Conservation (phyloP, 2,888 invertebrate genomes). For the Gymnoscelis rufifasciata region DNA sequence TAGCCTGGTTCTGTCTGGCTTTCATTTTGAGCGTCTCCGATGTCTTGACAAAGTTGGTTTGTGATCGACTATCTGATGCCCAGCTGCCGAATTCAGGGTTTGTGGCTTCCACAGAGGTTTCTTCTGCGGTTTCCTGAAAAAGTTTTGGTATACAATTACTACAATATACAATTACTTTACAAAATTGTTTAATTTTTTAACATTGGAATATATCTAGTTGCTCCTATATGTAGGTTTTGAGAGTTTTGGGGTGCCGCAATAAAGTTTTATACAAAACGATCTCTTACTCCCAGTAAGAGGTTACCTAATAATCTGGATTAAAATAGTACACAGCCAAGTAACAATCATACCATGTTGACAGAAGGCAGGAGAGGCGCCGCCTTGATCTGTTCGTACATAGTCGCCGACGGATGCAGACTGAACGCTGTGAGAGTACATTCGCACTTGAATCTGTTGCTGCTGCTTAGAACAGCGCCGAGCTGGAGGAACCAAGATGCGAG, state of each 20-base stretch:
- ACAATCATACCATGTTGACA: conserved; percentile 10
- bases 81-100: conserved; percentile 63
- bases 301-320: no score
- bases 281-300: no score
- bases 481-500: conserved; percentile 81
- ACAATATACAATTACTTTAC: no score
- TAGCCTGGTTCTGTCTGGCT: conserved; percentile 65
- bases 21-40: conserved; percentile 66
- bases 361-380: conserved; percentile 43
- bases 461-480: conserved; percentile 80
- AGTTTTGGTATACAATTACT: no score
- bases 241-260: no score
- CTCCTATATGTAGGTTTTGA: no score
- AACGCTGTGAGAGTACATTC: conserved; percentile 88
- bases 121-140: conserved; percentile 48
- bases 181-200: no score
- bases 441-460: conserved; percentile 80
- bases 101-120: conserved; percentile 34
- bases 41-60: conserved; percentile 72
- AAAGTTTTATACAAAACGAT: no score
- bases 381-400: conserved; percentile 79
- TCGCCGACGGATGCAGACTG: conserved; percentile 83
- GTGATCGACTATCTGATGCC: conserved; percentile 68
- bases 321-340: no score
- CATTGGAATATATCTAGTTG: no score